Conservation (phyloP, 2,797 vertebrate species). For the Phoebastria nigripes region DNA sequence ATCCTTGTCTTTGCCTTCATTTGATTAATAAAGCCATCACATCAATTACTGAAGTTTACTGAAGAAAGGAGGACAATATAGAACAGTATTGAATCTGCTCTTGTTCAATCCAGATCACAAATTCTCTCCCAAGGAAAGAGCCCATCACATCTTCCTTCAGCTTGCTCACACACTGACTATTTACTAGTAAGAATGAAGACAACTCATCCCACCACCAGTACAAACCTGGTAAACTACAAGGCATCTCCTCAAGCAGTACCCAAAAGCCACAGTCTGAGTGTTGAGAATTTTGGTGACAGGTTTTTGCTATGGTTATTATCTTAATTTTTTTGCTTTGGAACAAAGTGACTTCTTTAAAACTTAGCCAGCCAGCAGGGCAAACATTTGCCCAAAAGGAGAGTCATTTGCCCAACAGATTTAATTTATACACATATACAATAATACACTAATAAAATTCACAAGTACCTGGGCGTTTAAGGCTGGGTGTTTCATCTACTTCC, state of each 20-base stretch:
- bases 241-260: not conserved
- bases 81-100: not conserved
- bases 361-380: not conserved
- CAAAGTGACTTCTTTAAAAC: not conserved
- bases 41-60: not conserved
- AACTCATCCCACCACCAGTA: not conserved
- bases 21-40: not conserved
- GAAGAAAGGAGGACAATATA: not conserved
- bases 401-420: not conserved
- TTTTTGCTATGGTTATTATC: not conserved
- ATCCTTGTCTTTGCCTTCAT: not conserved
- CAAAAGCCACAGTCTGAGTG: not conserved
- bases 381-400: not conserved
- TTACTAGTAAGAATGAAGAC: not conserved
- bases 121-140: not conserved
- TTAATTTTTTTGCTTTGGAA: not conserved
- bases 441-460: not conserved
- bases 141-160: not conserved
- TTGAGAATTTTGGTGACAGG: not conserved
- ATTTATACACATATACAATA: not conserved
- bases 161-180: not conserved
- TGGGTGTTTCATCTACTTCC: not conserved
- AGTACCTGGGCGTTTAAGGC: not conserved
- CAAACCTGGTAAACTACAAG: not conserved
- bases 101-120: not conserved